Percentiles rank a stretch among this genome's conserved stretches.
phyloP scores from a whole-genome alignment of 2,797 vertebrate genomes.

The Scomberomorus guttatus region DNA sequence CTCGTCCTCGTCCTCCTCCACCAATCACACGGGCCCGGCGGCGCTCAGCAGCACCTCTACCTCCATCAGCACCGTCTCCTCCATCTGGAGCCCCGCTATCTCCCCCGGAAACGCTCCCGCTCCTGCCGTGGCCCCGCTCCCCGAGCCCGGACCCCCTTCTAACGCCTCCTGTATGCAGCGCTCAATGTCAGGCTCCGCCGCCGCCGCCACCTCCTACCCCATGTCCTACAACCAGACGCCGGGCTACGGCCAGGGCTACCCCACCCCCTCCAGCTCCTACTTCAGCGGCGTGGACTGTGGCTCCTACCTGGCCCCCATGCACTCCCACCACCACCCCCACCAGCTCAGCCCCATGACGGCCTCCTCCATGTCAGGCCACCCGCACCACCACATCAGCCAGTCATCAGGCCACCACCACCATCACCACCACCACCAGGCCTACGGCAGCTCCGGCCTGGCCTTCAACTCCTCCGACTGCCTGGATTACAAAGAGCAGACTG shows the following conservation, averaged over 20 bases:
- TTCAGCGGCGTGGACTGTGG: slow-evolving; percentile 97
- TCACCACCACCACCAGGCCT: slow-evolving; percentile 93
- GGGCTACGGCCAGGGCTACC: slow-evolving; percentile 94
- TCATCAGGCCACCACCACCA: slow-evolving; percentile 95
- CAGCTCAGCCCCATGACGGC: slow-evolving; percentile 96
- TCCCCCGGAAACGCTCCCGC: slow-evolving; percentile 89
- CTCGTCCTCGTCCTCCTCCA: slow-evolving; percentile 89
- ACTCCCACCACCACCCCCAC: slow-evolving; percentile 94
- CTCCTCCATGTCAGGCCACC: slow-evolving; percentile 92
- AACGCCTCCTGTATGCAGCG: slow-evolving; percentile 96
- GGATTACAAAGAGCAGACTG: slow-evolving; percentile 98
- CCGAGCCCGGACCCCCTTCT: slow-evolving; percentile 89
- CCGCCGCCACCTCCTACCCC: slow-evolving; percentile 90
- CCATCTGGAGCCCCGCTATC: slow-evolving; percentile 99
- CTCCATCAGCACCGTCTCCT: slow-evolving; percentile 90
- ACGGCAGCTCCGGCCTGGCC: slow-evolving; percentile 90
- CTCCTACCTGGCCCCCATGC: slow-evolving; percentile 97
- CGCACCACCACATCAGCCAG: slow-evolving; percentile 95
- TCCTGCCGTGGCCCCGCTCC: slow-evolving; percentile 86
- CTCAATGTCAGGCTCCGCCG: slow-evolving; percentile 86
- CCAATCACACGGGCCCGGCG: slow-evolving; percentile 81
- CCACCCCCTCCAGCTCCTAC: slow-evolving; percentile 93
- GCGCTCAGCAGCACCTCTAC: slow-evolving; percentile 86
- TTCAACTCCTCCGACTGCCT: slow-evolving; percentile 99
- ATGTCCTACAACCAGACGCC: slow-evolving; percentile 96